Conservation (phyloP, 2,113 vertebrate genomes). For the Vulpes vulpes region DNA sequence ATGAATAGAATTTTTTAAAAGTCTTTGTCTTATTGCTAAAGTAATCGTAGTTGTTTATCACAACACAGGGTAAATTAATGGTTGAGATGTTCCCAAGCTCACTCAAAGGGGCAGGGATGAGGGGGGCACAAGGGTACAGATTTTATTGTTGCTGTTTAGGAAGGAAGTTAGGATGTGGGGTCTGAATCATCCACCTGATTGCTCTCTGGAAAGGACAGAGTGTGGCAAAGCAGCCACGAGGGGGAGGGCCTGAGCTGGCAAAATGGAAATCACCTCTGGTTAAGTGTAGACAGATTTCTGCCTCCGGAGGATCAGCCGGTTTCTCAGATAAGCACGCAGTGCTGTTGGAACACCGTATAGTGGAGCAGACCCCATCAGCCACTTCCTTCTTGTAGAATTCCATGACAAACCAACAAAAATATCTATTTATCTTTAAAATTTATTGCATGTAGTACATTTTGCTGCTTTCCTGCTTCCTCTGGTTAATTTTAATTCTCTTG, state of each 20-base stretch:
- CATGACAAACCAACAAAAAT: background rate
- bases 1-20: background rate
- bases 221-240: background rate
- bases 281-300: background rate
- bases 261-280: fast-evolving
- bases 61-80: background rate
- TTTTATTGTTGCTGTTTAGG: background rate
- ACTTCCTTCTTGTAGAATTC: background rate
- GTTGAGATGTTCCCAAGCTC: fast-evolving
- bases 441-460: background rate
- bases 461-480: background rate
- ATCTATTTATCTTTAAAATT: background rate
- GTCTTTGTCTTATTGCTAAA: background rate
- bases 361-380: background rate
- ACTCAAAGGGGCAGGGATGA: background rate
- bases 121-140: background rate
- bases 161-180: background rate
- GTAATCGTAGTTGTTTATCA: background rate
- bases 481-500: background rate
- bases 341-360: background rate
- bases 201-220: background rate
- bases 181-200: background rate
- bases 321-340: background rate
- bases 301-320: background rate
- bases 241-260: background rate